Conservation (phyloP, 2,113 vertebrate species). For the Oncorhynchus kisutch region DNA sequence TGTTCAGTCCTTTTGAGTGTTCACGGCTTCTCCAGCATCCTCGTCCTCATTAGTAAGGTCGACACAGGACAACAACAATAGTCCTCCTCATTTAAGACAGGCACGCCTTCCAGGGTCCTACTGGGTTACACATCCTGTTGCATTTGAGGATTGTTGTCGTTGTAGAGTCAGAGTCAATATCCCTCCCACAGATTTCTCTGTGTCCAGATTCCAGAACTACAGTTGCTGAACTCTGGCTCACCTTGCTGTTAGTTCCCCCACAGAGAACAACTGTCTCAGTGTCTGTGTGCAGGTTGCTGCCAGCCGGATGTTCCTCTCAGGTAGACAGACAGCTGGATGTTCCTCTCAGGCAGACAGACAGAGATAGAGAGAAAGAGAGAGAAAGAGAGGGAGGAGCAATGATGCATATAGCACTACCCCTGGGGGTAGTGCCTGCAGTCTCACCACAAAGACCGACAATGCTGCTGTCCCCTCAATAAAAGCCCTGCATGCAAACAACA, state of each 20-base stretch:
- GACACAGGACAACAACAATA: not conserved
- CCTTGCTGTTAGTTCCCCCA: slow-evolving; percentile 18
- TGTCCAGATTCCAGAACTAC: slow-evolving; percentile 26
- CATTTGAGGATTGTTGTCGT: slow-evolving; percentile 1
- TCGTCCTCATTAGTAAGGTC: slow-evolving; percentile 30
- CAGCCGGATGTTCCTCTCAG: slow-evolving; percentile 52
- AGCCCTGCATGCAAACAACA: slow-evolving; percentile 55
- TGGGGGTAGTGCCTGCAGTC: slow-evolving; percentile 43
- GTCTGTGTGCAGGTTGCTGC: slow-evolving; percentile 24
- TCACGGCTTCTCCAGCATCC: slow-evolving; percentile 42
- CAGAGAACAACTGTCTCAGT: slow-evolving; percentile 7
- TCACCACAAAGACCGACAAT: slow-evolving; percentile 57
- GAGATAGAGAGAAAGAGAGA: not conserved
- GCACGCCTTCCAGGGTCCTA: slow-evolving; percentile 36
- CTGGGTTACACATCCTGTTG: slow-evolving; percentile 48
- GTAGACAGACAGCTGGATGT: slow-evolving; percentile 45
- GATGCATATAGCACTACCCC: slow-evolving; percentile 43
- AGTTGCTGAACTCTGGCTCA: slow-evolving; percentile 22
- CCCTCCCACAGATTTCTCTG: slow-evolving; percentile 20
- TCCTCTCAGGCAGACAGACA: slow-evolving; percentile 29
- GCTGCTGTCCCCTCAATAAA: slow-evolving; percentile 51
- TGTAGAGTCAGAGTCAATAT: slow-evolving; percentile 5
- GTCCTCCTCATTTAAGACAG: slow-evolving; percentile 13
- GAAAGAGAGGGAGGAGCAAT: slow-evolving; percentile 30
- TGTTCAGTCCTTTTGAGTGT: slow-evolving; percentile 7